Evolutionary conservation across 2,113 vertebrate genomes (phyloP), one percentile per base, ranked within the genome.

Genomic region (Rhinolophus ferrumequinum): DNA sequence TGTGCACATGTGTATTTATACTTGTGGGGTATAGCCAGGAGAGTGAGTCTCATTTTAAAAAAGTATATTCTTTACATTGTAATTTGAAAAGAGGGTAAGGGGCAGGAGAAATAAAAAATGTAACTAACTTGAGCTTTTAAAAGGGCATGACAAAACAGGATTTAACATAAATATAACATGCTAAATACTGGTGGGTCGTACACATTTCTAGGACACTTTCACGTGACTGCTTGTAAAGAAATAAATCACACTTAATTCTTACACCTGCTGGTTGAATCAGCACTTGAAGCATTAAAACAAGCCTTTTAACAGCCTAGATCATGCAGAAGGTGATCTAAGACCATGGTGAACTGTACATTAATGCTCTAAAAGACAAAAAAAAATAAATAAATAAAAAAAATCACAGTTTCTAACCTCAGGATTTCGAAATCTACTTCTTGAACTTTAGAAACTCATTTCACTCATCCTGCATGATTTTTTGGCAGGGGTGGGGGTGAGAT

Each of bases 111-210:
- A 90, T 54, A 47, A 73, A 95, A 95, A 90, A 91, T 73, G 73
- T 33, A 93, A 93, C 44, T 88, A 92, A 95, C 86, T 30, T 76
- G 35, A 87, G 26, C 52, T 93, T 97, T 96, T 88, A 87, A 96
- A 87, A 47, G 64, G 56, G 28, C 50, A 41, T 72, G 90, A 76
- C 60, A 60, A 93, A 93, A 82, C 33, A 44, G 24, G 21, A 93
- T 76, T 92, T 95, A 91, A 95, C 92, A 87, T 72, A 91, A 80
- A 88, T 89, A 83, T 91, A 94, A 47, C 44, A 81, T 7, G 28
- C 62, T 84, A 93, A 94, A 92, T 92, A 93, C 73, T 82, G 56
- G 66, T 52, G 12, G 33, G 15, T 16, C 67, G 19, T 90, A 95
- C 13, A 91, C 81, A 81, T 56, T 94, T 90, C 38, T 79, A 95